Percentiles rank a stretch among this genome's conserved stretches.
These are phyloP conservation scores for Thymelicus sylvestris DNA, from an alignment of 2,888 invertebrate genomes.

Conservation along the genomic window DNA sequence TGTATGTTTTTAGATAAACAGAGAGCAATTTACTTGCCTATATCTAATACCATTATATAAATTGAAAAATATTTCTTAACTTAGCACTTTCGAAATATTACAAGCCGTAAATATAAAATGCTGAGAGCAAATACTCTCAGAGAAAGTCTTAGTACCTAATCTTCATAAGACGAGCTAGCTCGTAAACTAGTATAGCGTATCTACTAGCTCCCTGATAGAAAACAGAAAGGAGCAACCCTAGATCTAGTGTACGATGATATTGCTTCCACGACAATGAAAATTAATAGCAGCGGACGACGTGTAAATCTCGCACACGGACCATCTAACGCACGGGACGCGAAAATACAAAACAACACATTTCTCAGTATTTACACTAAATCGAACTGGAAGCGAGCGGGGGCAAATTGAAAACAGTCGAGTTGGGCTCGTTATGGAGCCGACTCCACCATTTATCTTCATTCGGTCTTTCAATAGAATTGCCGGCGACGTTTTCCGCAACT, in stretches of 20 bases:
- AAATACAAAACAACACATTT: conserved; percentile 49
- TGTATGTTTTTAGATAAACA: too few relatives aligned
- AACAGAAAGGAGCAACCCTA: conserved; percentile 15
- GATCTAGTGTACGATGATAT: conserved; percentile 7
- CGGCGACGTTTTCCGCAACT: conserved; percentile 78
- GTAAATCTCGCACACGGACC: conserved; percentile 37
- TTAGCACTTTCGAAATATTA: not conserved
- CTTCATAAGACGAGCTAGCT: conserved; percentile 17
- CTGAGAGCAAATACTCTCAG: not conserved
- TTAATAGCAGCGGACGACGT: conserved; percentile 1
- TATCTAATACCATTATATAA: too few relatives aligned
- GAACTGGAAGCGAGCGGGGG: conserved; percentile 61
- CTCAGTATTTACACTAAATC: conserved; percentile 71
- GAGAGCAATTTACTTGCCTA: too few relatives aligned
- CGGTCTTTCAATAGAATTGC: conserved; percentile 80
- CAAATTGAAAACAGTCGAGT: conserved; percentile 83
- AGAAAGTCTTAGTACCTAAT: conserved; percentile 8
- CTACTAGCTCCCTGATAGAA: not conserved
- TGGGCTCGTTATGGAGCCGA: conserved; percentile 78
- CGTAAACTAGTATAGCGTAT: conserved; percentile 11
- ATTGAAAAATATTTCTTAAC: not conserved
- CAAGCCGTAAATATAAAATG: not conserved
- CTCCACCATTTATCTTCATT: conserved; percentile 82
- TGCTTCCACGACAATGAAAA: conserved; percentile 21
- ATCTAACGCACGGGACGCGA: conserved; percentile 37